These are phyloP conservation scores for Zaprionus ghesquierei DNA, from an alignment of 1,140 invertebrate genomes.

Conservation along the genomic window DNA sequence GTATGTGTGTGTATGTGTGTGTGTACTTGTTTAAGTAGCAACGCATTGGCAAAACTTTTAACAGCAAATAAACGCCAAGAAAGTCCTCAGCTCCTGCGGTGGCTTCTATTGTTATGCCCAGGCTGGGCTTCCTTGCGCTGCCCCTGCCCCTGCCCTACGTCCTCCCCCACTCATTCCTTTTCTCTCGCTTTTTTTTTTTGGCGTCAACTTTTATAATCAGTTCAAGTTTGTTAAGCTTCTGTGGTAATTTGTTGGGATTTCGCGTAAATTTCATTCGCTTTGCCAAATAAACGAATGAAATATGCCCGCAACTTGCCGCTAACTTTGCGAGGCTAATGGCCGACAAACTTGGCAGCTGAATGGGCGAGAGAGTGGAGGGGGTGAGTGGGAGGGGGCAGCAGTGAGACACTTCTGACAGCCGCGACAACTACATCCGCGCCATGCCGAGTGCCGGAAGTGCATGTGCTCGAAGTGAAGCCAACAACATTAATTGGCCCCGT, in stretches of 20 bases:
- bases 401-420: constrained; percentile 22
- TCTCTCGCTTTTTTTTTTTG: constrained; percentile 10
- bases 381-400: background rate
- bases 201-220: constrained; percentile 74
- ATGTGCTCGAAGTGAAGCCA: background rate
- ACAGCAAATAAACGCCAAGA: constrained; percentile 41
- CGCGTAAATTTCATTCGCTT: constrained; percentile 61
- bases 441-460: constrained; percentile 2
- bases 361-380: background rate
- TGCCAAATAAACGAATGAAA: constrained; percentile 40
- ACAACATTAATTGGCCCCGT: background rate
- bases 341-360: constrained; percentile 19
- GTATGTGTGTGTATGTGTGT: background rate
- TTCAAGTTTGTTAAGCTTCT: constrained; percentile 75
- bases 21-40: constrained; percentile 42
- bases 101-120: constrained; percentile 26
- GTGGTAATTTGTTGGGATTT: constrained; percentile 78
- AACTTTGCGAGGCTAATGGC: constrained; percentile 31
- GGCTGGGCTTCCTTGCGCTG: constrained; percentile 5
- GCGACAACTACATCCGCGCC: constrained; percentile 37
- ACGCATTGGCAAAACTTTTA: constrained; percentile 52
- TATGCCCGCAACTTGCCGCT: constrained; percentile 8
- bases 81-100: constrained; percentile 47
- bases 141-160: background rate
- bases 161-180: background rate